phyloP scores from a whole-genome alignment of 2,113 vertebrate species.

The Piprites chloris region DNA sequence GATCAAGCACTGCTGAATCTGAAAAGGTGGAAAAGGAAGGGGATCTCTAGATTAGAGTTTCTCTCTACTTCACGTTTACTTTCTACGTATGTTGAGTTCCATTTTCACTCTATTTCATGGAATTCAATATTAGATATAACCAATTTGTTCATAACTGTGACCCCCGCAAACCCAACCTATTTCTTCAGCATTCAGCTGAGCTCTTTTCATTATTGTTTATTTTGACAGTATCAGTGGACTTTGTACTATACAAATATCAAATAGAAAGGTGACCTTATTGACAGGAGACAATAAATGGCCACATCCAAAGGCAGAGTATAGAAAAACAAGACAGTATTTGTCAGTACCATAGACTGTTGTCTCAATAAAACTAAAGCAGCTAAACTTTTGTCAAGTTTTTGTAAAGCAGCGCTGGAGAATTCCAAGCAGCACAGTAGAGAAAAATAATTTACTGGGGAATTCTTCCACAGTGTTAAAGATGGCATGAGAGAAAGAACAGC shows the following conservation, averaged over 20 bases:
- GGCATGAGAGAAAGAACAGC: background rate
- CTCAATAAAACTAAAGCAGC: background rate
- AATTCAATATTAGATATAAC: background rate
- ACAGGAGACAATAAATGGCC: background rate
- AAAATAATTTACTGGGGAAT: background rate
- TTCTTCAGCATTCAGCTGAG: background rate
- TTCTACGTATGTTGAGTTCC: background rate
- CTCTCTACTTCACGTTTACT: background rate
- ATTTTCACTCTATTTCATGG: background rate
- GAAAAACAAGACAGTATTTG: background rate
- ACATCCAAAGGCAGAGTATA: background rate
- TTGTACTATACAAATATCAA: background rate
- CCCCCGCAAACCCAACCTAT: background rate
- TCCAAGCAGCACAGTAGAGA: background rate
- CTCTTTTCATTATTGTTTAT: background rate
- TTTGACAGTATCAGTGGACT: background rate
- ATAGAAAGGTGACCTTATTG: background rate
- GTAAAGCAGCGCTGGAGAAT: background rate
- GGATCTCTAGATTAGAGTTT: background rate
- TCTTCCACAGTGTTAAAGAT: background rate
- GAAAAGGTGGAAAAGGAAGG: conserved; percentile 43
- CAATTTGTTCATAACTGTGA: background rate
- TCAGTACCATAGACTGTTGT: background rate
- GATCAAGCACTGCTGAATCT: conserved; percentile 34
- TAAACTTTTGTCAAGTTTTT: background rate